Evolutionary conservation across 2,888 invertebrate genomes (phyloP).

Genomic region (Luffia ferchaultella): DNA sequence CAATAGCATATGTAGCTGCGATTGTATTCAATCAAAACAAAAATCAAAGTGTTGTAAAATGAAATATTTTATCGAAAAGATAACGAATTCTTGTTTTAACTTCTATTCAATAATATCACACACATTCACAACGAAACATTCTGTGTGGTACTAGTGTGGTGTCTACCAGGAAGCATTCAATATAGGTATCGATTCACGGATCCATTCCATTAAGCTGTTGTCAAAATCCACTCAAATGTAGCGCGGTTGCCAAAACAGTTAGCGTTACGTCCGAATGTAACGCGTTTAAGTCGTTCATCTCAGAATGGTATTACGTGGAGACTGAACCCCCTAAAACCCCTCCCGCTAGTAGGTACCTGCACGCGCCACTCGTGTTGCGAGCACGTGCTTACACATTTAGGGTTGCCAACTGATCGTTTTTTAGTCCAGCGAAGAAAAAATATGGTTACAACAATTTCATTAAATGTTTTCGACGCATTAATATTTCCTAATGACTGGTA

Average conservation of each 20-base stretch:
- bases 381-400: conserved; percentile 39
- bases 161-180: neutral
- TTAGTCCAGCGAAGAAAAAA: neutral
- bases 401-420: conserved; percentile 19
- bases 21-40: too few species aligned
- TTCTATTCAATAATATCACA: too few species aligned
- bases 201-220: neutral
- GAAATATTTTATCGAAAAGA: too few species aligned
- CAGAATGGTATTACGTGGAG: conserved; percentile 59
- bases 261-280: conserved; percentile 25
- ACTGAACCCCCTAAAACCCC: conserved; percentile 25
- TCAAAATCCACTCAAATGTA: neutral
- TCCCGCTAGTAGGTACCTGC: conserved; percentile 19
- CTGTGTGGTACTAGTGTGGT: too few species aligned
- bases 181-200: neutral
- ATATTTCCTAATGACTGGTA: too few species aligned
- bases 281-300: conserved; percentile 61
- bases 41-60: too few species aligned
- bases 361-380: conserved; percentile 27
- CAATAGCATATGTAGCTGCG: too few species aligned
- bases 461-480: too few species aligned
- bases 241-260: neutral
- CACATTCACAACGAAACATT: too few species aligned
- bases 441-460: too few species aligned
- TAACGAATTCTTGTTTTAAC: too few species aligned